These are phyloP conservation scores for Seriola aureovittata DNA, from an alignment of 2,113 vertebrate species.

Conservation along the genomic window DNA sequence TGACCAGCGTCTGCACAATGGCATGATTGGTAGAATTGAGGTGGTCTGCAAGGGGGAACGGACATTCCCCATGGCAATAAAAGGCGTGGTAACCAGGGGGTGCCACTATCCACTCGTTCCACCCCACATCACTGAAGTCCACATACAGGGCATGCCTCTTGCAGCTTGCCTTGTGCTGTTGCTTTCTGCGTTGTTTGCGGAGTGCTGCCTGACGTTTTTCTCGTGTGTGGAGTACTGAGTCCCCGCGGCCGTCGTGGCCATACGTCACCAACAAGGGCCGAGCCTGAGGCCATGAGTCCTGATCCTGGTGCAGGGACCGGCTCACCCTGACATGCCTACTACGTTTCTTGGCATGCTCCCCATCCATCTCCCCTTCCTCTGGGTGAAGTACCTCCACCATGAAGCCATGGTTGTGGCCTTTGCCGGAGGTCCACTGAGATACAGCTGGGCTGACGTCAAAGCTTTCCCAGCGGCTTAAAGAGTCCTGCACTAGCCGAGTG, in stretches of 20 bases:
- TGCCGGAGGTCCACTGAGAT: constrained; percentile 92
- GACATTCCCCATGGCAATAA: constrained; percentile 98
- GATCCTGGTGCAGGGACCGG: constrained; percentile 93
- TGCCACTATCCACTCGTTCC: constrained; percentile 99
- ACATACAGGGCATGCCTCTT: constrained; percentile 95
- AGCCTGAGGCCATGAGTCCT: constrained; percentile 92
- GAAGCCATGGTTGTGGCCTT: constrained; percentile 93
- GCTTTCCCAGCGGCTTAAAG: constrained; percentile 95
- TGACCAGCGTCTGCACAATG: constrained; percentile 99
- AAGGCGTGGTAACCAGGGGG: constrained; percentile 97
- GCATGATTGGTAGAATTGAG: constrained; percentile 99
- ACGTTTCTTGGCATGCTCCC: constrained; percentile 82
- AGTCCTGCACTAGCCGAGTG: constrained; percentile 95
- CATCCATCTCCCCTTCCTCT: constrained; percentile 81
- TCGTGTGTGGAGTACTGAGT: constrained; percentile 92
- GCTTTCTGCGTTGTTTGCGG: constrained; percentile 92
- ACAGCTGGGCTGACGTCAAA: constrained; percentile 97
- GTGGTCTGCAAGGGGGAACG: constrained; percentile 97
- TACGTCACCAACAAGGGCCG: constrained; percentile 96
- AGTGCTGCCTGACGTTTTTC: constrained; percentile 91
- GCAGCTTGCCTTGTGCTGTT: constrained; percentile 93
- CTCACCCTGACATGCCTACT: constrained; percentile 95
- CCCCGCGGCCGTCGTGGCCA: constrained; percentile 94
- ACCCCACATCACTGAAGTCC: constrained; percentile 99
- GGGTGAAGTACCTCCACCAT: constrained; percentile 95